Evolutionary conservation across 2,797 vertebrate genomes (phyloP), one percentile per base, ranked within the genome.

Genomic region (Parauchenoglanis punctatus): DNA sequence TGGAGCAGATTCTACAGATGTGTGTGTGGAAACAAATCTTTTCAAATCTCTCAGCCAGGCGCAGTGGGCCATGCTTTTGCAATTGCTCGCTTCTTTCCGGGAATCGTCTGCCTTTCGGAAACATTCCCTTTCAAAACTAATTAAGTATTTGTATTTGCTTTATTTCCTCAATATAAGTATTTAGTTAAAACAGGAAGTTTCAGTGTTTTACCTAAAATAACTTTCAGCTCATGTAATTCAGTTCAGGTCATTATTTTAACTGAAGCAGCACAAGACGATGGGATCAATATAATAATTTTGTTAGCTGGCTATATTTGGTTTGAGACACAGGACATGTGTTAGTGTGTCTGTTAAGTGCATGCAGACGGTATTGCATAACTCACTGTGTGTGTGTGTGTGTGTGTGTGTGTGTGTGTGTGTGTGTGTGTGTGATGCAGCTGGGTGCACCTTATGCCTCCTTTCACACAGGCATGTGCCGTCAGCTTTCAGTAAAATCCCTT

Each of bases 401-500:
- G 67, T 35, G 67, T 70, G 67, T 70, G 67, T 70, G 67, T 70
- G 68, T 70, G 68, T 40, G 31, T 20, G 17, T 73, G 40, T 25
- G 35, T 46, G 35, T 40, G 35, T 73, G 35, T 73, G 40, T 10
- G 25, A 73, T 73, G 70, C 70, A 73, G 70, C 40, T 75, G 72
- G 49, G 86, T 40, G 15, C 84, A n/a, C 10, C 46, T 61, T 54
- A 77, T 25, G 1, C 78, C 86, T 85, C 61, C 73, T 85, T 67
- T 75, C 58, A 54, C 49, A 70, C 17, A 28, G 89, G 80, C 88
- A 89, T 61, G 81, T 90, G 87, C 83, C 80, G 25, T 77, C 35
- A 1, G 61, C 77, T 58, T 81, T 89, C 75, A 87, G 83, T 86
- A 84, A 49, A 83, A 85, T 15, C 46, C 12, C 46, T 84, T 72